Evolutionary conservation across 2,797 vertebrate species (phyloP).

Genomic region (Gobionotothen gibberifrons): DNA sequence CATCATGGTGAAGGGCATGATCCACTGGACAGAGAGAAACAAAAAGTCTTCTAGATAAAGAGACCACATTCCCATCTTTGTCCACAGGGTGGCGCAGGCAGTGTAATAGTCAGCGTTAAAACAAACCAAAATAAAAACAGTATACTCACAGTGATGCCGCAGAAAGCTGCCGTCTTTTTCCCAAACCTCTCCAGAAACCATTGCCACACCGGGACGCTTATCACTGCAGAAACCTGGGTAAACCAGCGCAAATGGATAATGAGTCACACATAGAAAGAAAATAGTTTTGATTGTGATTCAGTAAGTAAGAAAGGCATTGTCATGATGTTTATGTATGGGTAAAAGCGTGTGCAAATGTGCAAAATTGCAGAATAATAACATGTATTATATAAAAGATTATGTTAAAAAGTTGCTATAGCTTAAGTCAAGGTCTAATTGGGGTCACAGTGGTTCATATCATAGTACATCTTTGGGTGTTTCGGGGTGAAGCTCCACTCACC

Average conservation of each 20-base stretch:
- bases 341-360: neutral
- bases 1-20: conserved; percentile 94
- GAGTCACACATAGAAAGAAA: neutral
- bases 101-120: neutral
- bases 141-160: conserved; percentile 91
- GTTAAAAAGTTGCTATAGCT: neutral
- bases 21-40: conserved; percentile 82
- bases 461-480: neutral
- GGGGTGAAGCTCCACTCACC: conserved; percentile 82
- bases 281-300: conserved; percentile 5
- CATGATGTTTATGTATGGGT: neutral
- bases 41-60: neutral
- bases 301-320: neutral
- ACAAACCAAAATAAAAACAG: conserved; percentile 35
- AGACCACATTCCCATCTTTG: neutral
- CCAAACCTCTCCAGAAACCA: conserved; percentile 93
- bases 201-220: conserved; percentile 96
- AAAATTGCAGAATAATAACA: neutral
- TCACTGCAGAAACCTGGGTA: conserved; percentile 89
- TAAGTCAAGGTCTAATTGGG: neutral
- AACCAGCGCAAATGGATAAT: neutral
- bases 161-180: conserved; percentile 92
- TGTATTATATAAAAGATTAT: neutral
- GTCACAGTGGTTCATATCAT: neutral
- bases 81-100: conserved; percentile 59